These are phyloP conservation scores for Mormyrus lacerda DNA, from an alignment of 2,113 vertebrate species.

Conservation along the genomic window DNA sequence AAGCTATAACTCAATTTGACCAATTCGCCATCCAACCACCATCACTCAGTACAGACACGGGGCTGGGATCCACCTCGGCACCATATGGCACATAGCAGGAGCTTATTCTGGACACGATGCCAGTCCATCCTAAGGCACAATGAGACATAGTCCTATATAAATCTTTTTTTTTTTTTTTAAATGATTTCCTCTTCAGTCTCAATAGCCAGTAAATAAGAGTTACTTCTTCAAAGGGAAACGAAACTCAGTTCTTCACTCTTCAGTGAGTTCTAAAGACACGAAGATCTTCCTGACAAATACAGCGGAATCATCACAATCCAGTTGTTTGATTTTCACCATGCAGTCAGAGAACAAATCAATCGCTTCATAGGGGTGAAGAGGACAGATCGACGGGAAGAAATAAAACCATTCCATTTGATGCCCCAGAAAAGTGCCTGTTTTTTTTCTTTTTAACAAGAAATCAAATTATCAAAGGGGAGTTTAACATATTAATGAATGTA, in stretches of 20 bases:
- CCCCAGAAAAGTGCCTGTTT: slow-evolving; percentile 8
- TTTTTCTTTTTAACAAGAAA: slow-evolving; percentile 20
- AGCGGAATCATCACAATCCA: slow-evolving; percentile 25
- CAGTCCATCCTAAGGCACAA: neutral
- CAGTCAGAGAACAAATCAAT: slow-evolving; percentile 28
- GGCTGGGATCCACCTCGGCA: neutral
- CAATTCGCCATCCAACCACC: neutral
- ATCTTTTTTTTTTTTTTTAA: neutral
- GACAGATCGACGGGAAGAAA: slow-evolving; percentile 17
- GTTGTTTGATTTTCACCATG: slow-evolving; percentile 22
- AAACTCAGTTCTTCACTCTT: neutral
- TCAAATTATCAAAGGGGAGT: slow-evolving; percentile 28
- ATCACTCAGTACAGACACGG: neutral
- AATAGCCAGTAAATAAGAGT: neutral
- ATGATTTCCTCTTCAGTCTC: neutral
- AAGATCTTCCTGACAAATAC: neutral
- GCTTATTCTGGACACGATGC: neutral
- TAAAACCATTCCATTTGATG: slow-evolving; percentile 25
- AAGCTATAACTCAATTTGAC: neutral
- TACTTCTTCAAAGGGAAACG: neutral
- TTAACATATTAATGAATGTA: slow-evolving; percentile 24
- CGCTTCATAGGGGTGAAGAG: slow-evolving; percentile 14
- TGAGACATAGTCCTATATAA: neutral
- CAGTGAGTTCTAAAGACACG: neutral
- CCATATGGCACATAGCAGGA: neutral